Conservation (phyloP, 30 jellyfish, hydroid and myxozoan species). For the Sanderia malayensis region DNA sequence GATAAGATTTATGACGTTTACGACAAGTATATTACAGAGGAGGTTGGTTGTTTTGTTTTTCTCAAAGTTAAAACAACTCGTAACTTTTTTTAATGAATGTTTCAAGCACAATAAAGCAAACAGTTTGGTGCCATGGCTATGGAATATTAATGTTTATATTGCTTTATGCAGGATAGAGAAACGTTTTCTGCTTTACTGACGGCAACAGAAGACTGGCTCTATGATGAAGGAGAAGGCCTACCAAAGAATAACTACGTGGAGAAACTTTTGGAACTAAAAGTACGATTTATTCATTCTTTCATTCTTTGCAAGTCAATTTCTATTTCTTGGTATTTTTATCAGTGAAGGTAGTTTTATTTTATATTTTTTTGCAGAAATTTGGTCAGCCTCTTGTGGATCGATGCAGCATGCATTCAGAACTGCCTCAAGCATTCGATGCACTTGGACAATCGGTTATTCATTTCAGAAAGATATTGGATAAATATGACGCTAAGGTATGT, state of each 20-base stretch:
- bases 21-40: conserved; percentile 49
- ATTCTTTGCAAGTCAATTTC: too few species aligned
- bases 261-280: conserved; percentile 81
- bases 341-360: too few species aligned
- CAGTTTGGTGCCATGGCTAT: too few species aligned
- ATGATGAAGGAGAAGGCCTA: conserved; percentile 93
- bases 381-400: conserved; percentile 89
- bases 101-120: too few species aligned
- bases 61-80: too few species aligned
- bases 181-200: conserved; percentile 48
- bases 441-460: conserved; percentile 76
- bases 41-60: conserved; percentile 24
- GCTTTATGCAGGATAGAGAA: conserved; percentile 48
- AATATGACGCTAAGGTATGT: conserved; percentile 69
- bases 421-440: conserved; percentile 77
- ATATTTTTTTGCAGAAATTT: conserved; percentile 45
- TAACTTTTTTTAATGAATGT: too few species aligned
- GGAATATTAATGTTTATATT: too few species aligned
- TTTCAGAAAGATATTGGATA: conserved; percentile 71
- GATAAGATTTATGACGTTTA: conserved; percentile 45
- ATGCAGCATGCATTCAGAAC: conserved; percentile 51
- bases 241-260: conserved; percentile 63
- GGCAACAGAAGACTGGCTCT: conserved; percentile 87
- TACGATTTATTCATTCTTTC: too few species aligned
- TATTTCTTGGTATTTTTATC: too few species aligned